Percentiles rank a stretch among this genome's conserved stretches.
Evolutionary conservation across 1,140 invertebrate genomes (phyloP).

Genomic region (Amphibalanus amphitrite): DNA sequence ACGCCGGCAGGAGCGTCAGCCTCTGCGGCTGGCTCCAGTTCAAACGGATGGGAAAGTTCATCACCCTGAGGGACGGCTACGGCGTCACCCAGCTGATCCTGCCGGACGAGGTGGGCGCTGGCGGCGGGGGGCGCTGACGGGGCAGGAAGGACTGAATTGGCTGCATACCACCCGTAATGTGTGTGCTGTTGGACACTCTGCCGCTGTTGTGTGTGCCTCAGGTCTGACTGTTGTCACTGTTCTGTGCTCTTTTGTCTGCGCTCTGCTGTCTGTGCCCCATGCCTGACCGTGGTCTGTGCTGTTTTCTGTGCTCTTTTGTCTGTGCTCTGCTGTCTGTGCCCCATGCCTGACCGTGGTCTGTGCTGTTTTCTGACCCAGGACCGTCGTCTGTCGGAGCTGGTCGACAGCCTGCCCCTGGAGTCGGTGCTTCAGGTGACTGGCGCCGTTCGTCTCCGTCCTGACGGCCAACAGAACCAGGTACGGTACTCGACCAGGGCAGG

Average conservation of each 20-base stretch:
- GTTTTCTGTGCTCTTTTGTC: not conserved
- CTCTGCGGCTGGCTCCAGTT: constrained; percentile 81
- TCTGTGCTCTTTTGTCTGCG: not conserved
- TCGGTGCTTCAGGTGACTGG: not conserved
- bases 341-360: no score
- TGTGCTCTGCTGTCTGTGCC: not conserved
- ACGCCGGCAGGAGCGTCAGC: constrained; percentile 31
- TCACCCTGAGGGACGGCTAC: constrained; percentile 67
- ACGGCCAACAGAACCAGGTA: not conserved
- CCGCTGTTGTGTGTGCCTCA: no score
- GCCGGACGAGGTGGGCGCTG: constrained; percentile 33
- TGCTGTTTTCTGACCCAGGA: not conserved
- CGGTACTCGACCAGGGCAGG: no score
- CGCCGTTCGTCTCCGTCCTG: not conserved
- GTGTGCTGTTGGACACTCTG: no score
- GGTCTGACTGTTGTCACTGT: constrained; percentile 5
- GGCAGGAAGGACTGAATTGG: no score
- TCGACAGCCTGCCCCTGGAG: not conserved
- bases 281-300: no score
- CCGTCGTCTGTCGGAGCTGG: not conserved
- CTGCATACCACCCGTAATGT: no score
- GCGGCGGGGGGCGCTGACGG: not conserved
- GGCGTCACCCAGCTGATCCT: constrained; percentile 62
- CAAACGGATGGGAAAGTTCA: constrained; percentile 55
- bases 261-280: no score